Percentiles rank a stretch among this genome's conserved stretches.
Evolutionary conservation across 2,888 invertebrate genomes (phyloP).

Genomic region (Cancer borealis): DNA sequence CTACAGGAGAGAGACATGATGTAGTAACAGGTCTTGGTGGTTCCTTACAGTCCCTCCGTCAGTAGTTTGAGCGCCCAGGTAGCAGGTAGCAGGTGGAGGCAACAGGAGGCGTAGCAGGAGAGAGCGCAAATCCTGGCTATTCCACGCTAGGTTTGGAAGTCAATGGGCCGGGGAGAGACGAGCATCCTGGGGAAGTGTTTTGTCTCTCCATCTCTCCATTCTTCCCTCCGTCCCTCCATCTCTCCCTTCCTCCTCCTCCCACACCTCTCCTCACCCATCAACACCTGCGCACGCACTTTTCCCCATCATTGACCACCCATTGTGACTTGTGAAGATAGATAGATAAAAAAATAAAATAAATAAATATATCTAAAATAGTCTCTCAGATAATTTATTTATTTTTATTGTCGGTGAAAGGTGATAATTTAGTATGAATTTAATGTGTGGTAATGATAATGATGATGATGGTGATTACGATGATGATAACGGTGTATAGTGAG

Average conservation of each 20-base stretch:
- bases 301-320: not conserved
- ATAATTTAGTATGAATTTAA: too few relatives aligned
- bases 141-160: conserved; percentile 2
- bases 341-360: too few relatives aligned
- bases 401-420: too few relatives aligned
- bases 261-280: not conserved
- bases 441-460: too few relatives aligned
- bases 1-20: too few relatives aligned
- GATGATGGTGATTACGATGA: too few relatives aligned
- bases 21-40: too few relatives aligned
- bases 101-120: not conserved
- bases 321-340: not conserved
- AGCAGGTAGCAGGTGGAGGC: not conserved
- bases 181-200: not conserved
- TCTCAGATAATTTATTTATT: too few relatives aligned
- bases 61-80: too few relatives aligned
- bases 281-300: conserved; percentile 25
- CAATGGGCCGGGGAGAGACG: not conserved
- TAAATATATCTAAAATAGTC: too few relatives aligned
- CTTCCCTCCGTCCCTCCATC: not conserved
- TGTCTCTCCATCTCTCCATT: not conserved
- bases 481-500: too few relatives aligned
- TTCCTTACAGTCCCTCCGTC: too few relatives aligned
- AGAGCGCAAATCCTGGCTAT: not conserved
- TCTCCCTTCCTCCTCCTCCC: not conserved